A percentile compares a stretch with the other conserved stretches of the same genome.
Evolutionary conservation across 2,113 vertebrate genomes (phyloP).

Genomic region (Antechinus stuartii): DNA sequence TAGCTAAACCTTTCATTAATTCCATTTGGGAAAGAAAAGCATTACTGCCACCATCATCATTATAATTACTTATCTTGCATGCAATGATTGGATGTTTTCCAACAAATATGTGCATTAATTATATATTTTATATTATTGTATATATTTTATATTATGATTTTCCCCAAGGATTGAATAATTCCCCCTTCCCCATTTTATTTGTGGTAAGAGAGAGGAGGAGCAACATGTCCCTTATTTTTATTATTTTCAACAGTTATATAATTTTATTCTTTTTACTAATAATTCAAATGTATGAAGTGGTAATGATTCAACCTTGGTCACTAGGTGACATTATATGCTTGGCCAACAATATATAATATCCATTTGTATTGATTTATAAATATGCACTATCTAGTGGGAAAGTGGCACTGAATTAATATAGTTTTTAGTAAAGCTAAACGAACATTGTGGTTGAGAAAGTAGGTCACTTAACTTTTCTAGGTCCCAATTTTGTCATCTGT

Average conservation of each 20-base stretch:
- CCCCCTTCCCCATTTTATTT: background rate
- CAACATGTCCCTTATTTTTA: background rate
- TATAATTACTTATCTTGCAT: background rate
- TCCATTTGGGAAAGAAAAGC: background rate
- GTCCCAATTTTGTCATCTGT: background rate
- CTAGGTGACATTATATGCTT: background rate
- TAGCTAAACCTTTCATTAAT: background rate
- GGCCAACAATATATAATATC: background rate
- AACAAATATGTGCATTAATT: background rate
- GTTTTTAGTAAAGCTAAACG: background rate
- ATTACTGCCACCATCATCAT: background rate
- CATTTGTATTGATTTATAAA: background rate
- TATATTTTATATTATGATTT: background rate
- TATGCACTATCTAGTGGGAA: background rate
- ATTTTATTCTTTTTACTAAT: background rate
- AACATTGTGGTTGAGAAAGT: background rate
- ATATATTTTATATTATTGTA: background rate
- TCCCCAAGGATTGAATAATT: background rate
- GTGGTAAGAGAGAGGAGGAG: background rate
- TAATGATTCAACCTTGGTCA: background rate
- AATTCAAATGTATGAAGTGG: background rate
- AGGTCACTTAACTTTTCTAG: background rate
- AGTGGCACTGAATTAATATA: background rate
- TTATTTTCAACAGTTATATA: background rate
- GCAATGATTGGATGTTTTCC: background rate